Evolutionary conservation across 2,113 vertebrate species (phyloP), one percentile per base, ranked within the genome.

Genomic region (Delphinapterus leucas): DNA sequence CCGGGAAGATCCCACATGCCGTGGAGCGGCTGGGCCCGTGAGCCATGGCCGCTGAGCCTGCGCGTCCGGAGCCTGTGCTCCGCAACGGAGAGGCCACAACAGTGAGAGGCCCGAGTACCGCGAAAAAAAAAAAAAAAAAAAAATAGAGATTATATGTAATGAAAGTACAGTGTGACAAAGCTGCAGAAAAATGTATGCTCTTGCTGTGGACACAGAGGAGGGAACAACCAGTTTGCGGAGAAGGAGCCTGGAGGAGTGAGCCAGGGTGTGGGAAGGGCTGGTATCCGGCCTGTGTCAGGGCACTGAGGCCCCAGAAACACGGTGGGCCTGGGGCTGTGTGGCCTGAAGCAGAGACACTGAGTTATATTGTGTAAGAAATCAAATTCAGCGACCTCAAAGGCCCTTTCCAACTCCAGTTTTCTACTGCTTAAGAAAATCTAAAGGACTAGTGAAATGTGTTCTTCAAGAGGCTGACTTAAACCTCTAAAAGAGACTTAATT

Each of bases 271-370:
- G 49, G 44, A 23, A 33, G 63, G 49, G 60, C 15, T 1, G 15
- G 3, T 1, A 2, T 6, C 25, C 17, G 28, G 60, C 15, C 0
- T 26, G 26, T 5, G 38, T 20, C 9, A 1, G 18, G 38, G 15
- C 14, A 33, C 82, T 18, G 18, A 55, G 31, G 10, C 33, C 33
- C 4, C 14, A 2, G 8, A 7, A 31, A 53, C 12, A 6, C 53
- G 1, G 0, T 26, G 65, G 44, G n/a, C 20, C 47, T 1, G 0
- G 1, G 53, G 60, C 3, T 20, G 15, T 28, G n/a, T 10, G 0
- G 3, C 63, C 68, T n/a, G 36, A 38, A 41, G 58, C 80, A 95
- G 47, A 74, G 53, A 31, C 76, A 21, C 20, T 55, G 49, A 80
- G 77, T 41, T 77, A 21, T 21, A 6, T 25, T 70, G 5, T 70